Conservation (phyloP, 2,797 vertebrate genomes). For the Bradypus variegatus region DNA sequence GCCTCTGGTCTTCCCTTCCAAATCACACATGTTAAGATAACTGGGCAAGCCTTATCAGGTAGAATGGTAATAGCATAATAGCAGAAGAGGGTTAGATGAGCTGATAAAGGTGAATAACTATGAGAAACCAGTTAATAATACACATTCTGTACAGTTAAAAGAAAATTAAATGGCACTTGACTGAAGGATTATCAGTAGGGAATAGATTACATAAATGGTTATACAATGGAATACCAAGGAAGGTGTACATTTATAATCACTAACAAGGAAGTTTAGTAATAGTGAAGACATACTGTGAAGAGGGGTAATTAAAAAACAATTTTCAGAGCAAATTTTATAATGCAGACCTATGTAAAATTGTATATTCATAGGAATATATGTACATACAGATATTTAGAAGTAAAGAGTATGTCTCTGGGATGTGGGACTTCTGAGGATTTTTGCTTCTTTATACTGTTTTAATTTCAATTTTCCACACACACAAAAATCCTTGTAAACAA, state of each 20-base stretch:
- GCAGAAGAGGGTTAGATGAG: not conserved
- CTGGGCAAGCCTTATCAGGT: not conserved
- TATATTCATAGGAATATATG: not conserved
- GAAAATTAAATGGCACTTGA: not conserved
- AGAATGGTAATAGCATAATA: not conserved
- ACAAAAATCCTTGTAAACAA: conserved; percentile 9
- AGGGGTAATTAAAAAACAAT: not conserved
- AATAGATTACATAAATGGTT: not conserved
- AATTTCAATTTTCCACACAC: not conserved
- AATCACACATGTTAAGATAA: not conserved
- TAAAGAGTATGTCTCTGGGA: not conserved
- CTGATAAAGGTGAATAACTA: not conserved
- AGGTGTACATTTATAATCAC: not conserved
- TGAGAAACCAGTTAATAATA: not conserved
- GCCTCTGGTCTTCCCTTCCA: not conserved
- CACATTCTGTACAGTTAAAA: not conserved
- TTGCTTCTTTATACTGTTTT: not conserved
- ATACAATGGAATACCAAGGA: not conserved
- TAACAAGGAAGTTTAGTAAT: not conserved
- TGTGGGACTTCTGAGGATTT: not conserved
- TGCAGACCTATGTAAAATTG: not conserved
- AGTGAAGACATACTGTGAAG: not conserved
- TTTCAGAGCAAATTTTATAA: not conserved
- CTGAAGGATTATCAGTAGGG: not conserved
- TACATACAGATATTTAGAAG: not conserved